These are phyloP conservation scores for Clarias magur DNA, from an alignment of 2,113 vertebrate genomes.

Conservation along the genomic window DNA sequence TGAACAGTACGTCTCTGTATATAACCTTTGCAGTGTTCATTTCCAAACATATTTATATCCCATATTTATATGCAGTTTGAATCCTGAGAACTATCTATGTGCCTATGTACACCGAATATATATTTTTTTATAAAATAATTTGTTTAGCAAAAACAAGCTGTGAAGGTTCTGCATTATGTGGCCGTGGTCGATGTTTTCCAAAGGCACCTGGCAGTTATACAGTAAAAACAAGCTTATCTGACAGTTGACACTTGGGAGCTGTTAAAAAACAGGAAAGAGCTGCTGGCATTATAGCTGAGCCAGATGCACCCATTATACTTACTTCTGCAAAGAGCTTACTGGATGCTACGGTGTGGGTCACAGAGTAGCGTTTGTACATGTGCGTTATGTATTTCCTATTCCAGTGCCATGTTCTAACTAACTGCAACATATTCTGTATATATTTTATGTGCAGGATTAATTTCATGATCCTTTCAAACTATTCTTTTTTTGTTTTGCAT, in stretches of 20 bases:
- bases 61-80: background rate
- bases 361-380: background rate
- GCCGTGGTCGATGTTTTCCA: conserved; percentile 27
- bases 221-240: conserved; percentile 50
- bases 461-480: background rate
- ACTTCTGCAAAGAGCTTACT: conserved; percentile 46
- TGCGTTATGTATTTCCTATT: background rate
- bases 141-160: background rate
- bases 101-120: background rate
- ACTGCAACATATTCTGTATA: background rate
- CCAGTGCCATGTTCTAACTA: background rate
- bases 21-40: background rate
- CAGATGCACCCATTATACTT: conserved; percentile 34
- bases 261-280: conserved; percentile 57
- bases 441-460: background rate
- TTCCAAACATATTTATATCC: background rate
- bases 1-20: too few relatives aligned
- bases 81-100: background rate
- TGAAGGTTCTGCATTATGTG: background rate
- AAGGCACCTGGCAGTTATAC: conserved; percentile 4
- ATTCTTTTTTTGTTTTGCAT: too few relatives aligned
- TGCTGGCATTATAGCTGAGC: conserved; percentile 38
- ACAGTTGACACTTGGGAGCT: conserved; percentile 54
- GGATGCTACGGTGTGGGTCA: background rate
- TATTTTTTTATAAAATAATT: background rate